Conservation (phyloP, 2,113 vertebrate genomes). For the Passer domesticus region DNA sequence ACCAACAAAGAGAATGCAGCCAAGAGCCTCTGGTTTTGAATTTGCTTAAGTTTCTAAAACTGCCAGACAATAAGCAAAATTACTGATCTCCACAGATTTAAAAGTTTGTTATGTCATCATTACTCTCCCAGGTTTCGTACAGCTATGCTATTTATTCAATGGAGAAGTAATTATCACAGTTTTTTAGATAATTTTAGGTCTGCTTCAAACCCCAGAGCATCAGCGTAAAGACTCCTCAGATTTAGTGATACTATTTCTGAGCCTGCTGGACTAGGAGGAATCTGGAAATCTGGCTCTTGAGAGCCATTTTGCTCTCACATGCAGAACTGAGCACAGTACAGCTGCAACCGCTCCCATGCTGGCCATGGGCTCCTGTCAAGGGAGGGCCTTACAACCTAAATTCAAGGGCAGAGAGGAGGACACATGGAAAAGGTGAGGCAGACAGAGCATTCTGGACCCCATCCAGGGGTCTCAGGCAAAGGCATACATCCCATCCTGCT, state of each 20-base stretch:
- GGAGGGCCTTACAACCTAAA: accelerated
- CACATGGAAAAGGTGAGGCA: background rate
- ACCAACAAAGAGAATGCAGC: background rate
- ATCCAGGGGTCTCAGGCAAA: background rate
- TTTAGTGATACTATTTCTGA: background rate
- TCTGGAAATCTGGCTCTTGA: background rate
- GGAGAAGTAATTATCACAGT: accelerated
- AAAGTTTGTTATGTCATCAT: background rate
- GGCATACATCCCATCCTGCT: background rate
- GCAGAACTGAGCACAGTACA: background rate
- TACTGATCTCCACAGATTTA: background rate
- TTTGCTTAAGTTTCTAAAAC: background rate
- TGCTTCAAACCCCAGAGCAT: background rate
- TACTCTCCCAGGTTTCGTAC: background rate
- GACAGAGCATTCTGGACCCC: background rate
- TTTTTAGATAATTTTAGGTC: background rate
- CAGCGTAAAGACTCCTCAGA: background rate
- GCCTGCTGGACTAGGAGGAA: background rate
- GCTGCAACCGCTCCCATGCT: background rate
- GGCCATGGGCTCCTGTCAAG: background rate
- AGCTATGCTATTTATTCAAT: background rate
- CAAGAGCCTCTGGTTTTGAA: background rate
- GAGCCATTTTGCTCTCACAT: background rate
- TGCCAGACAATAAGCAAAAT: background rate
- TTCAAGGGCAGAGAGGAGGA: background rate